These are phyloP conservation scores for Holothuria glaberrima DNA, from an alignment of 35 echinoderm and acorn worm species.

Conservation along the genomic window DNA sequence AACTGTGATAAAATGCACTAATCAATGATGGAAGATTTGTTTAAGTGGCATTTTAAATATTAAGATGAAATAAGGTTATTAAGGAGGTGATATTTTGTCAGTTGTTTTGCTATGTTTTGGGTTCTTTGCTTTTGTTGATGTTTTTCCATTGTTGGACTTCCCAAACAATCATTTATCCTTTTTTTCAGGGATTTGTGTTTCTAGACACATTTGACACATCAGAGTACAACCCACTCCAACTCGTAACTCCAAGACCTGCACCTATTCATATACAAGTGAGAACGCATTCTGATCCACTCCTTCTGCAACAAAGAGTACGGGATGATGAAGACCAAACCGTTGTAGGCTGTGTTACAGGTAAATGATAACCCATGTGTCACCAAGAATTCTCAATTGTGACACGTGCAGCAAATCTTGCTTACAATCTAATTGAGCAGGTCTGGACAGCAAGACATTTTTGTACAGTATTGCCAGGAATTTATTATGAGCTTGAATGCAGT, in stretches of 20 bases:
- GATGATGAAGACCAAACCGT: constrained; percentile 87
- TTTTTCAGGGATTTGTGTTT: constrained; percentile 84
- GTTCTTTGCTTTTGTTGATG: too few relatives aligned
- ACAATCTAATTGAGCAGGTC: too few relatives aligned
- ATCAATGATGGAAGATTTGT: neutral
- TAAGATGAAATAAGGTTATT: too few relatives aligned
- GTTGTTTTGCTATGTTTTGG: too few relatives aligned
- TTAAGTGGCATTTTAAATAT: neutral
- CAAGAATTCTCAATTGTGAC: too few relatives aligned
- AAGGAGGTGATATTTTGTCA: too few relatives aligned
- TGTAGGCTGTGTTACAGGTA: constrained; percentile 89
- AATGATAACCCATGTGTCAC: neutral
- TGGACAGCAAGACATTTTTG: too few relatives aligned
- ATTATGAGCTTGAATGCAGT: too few relatives aligned
- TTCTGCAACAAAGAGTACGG: constrained; percentile 75
- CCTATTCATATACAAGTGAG: constrained; percentile 65
- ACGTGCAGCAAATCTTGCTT: too few relatives aligned
- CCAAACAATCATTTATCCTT: neutral
- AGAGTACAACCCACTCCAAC: constrained; percentile 87
- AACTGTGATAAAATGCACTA: too few relatives aligned
- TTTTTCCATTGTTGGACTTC: too few relatives aligned
- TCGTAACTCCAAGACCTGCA: constrained; percentile 81
- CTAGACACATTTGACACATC: constrained; percentile 78
- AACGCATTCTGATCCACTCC: constrained; percentile 74
- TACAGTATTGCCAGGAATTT: too few relatives aligned